A percentile compares a stretch with the other conserved stretches of the same genome.
These are phyloP conservation scores for Hemicentrotus pulcherrimus DNA, from an alignment of 35 echinoderm and acorn worm species.

Conservation along the genomic window DNA sequence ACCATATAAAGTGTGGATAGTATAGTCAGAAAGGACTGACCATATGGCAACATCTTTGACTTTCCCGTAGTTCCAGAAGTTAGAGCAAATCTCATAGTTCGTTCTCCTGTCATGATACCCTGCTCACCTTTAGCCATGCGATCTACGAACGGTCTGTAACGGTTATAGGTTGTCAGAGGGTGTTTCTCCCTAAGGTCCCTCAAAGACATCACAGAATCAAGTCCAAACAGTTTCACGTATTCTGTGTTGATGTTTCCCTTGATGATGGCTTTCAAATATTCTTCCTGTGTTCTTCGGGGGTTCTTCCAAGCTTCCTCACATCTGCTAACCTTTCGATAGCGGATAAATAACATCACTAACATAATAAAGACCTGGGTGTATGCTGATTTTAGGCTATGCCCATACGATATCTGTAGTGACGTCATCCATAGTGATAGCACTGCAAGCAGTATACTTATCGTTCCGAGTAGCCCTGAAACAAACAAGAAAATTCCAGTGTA, in stretches of 20 bases:
- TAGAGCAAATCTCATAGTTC: constrained; percentile 36
- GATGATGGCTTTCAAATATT: constrained; percentile 50
- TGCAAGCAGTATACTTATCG: background rate
- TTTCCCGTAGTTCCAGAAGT: constrained; percentile 75
- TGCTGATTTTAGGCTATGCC: background rate
- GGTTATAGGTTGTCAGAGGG: constrained; percentile 64
- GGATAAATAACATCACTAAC: background rate
- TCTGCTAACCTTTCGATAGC: background rate
- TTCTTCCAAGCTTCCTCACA: constrained; percentile 4
- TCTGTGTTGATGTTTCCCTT: constrained; percentile 57
- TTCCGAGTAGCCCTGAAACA: background rate
- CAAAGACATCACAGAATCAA: constrained; percentile 47
- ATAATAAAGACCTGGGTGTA: background rate
- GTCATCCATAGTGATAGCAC: background rate
- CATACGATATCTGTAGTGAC: background rate
- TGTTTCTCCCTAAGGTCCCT: constrained; percentile 52
- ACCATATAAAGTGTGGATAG: background rate
- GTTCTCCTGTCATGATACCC: constrained; percentile 63
- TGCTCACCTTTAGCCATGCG: constrained; percentile 65
- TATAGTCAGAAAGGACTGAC: background rate
- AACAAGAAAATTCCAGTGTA: too few relatives aligned
- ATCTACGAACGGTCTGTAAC: constrained; percentile 62
- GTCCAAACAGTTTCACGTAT: constrained; percentile 62
- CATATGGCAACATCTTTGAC: constrained; percentile 54
- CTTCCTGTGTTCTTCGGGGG: constrained; percentile 59